A percentile compares a stretch with the other conserved stretches of the same genome.
Conservation (phyloP, 2,113 vertebrate species). For the Eptesicus fuscus region DNA sequence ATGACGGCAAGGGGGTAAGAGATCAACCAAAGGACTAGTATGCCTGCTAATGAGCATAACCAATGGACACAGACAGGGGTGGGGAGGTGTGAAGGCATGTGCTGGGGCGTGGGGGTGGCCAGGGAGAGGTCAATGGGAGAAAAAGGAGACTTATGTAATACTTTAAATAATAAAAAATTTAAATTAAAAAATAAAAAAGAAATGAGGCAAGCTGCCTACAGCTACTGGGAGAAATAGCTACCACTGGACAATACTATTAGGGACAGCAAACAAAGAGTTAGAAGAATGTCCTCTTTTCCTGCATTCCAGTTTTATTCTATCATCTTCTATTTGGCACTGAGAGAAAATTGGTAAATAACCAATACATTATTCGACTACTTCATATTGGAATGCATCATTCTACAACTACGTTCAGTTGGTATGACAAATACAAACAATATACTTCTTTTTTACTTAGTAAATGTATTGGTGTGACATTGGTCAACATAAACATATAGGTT, state of each 20-base stretch:
- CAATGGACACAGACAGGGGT: no score
- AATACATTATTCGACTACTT: neutral
- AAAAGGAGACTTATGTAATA: no score
- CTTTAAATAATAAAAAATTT: no score
- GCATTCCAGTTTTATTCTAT: neutral
- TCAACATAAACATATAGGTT: no score
- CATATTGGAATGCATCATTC: neutral
- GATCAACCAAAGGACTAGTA: no score
- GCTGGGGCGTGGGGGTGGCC: no score
- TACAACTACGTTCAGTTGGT: neutral
- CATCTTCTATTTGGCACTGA: neutral
- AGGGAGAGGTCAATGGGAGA: no score
- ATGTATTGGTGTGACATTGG: no score
- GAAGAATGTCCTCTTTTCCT: accelerated
- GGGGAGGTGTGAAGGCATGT: no score
- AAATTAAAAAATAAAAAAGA: no score
- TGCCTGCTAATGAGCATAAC: no score
- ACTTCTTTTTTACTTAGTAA: neutral
- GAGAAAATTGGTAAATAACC: neutral
- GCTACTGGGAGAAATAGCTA: neutral
- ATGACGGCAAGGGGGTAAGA: no score
- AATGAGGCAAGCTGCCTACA: neutral
- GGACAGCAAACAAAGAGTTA: neutral
- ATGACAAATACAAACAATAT: neutral
- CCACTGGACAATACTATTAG: accelerated